Evolutionary conservation across 2,113 vertebrate species (phyloP), one percentile per base, ranked within the genome.

Genomic region (Oplegnathus fasciatus): DNA sequence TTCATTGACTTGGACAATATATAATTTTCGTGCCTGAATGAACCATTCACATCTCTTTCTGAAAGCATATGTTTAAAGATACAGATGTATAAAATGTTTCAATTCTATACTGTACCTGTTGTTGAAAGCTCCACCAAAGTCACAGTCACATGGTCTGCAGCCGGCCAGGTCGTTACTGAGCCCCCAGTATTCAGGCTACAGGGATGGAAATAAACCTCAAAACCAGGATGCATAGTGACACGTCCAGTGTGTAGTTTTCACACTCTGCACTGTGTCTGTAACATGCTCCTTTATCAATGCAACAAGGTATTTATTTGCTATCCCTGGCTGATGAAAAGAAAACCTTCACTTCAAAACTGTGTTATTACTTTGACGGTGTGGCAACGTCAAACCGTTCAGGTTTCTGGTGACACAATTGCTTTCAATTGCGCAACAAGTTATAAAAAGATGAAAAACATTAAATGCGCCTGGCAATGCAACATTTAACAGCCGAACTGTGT

Each of bases 111-210:
- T 84, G 40, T 90, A 97, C 97, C 96, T 96, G 88, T 96, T 98
- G 92, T 91, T 96, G 90, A 95, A 95, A 78, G 97, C 92, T 80
- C 96, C 97, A 34, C 97, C 96, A 50, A 98, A 98, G 90, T 98
- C 97, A 7, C 96, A 98, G 89, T 96, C 94, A 1, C 97, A 98
- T 14, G 95, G 86, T 80, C 95, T 91, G 94, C 97, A 98, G 80
- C 97, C 97, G 0, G 91, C 91, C 65, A 96, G 6, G 46, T 97
- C 96, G 5, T 95, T 93, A 86, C 96, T 97, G 81, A 98, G 95
- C 50, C 96, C 96, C 97, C 97, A 98, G 93, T 96, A 97, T 89
- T 97, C 95, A 0, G 96, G 93, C 97, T 98, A 55, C 30, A 92
- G 78, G 44, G 20, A 24, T 1, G 37, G 48, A 88, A 34, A 89